A percentile compares a stretch with the other conserved stretches of the same genome.
These are phyloP conservation scores for Oegoconia quadripuncta DNA, from an alignment of 2,888 invertebrate species.

Conservation along the genomic window DNA sequence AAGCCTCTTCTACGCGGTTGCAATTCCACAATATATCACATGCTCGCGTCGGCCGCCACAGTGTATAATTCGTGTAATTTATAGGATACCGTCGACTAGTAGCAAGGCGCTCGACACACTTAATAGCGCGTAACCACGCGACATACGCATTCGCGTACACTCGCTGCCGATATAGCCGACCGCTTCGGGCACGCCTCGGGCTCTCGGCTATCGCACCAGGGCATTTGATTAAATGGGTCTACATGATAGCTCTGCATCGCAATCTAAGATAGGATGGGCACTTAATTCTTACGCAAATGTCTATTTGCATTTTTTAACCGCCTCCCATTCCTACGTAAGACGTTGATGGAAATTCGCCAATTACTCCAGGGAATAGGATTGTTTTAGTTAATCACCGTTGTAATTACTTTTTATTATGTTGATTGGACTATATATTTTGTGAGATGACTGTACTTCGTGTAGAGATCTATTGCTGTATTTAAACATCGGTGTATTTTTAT, in stretches of 20 bases:
- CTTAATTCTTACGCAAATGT: slow-evolving; percentile 9
- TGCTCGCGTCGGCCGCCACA: slow-evolving; percentile 53
- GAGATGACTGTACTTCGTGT: slow-evolving; percentile 38
- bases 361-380: slow-evolving; percentile 6
- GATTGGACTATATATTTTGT: slow-evolving; percentile 44
- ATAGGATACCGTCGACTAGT: slow-evolving; percentile 62
- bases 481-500: slow-evolving; percentile 44
- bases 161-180: slow-evolving; percentile 8
- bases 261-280: slow-evolving; percentile 27
- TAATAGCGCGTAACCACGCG: slow-evolving; percentile 75
- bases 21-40: slow-evolving; percentile 73
- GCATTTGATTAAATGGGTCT: slow-evolving; percentile 47
- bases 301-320: slow-evolving; percentile 4
- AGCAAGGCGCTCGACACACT: slow-evolving; percentile 54
- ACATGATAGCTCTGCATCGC: slow-evolving; percentile 36
- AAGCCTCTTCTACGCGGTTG: slow-evolving; percentile 44
- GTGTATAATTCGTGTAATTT: slow-evolving; percentile 77
- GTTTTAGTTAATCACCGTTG: slow-evolving; percentile 20
- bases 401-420: slow-evolving; percentile 46
- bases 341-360: slow-evolving; percentile 9
- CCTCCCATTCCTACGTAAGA: slow-evolving; percentile 1
- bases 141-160: slow-evolving; percentile 48
- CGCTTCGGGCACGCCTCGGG: slow-evolving; percentile 28
- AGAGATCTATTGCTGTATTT: slow-evolving; percentile 35
- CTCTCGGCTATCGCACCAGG: slow-evolving; percentile 25